These are phyloP conservation scores for Cricetomys ansorgei DNA, from an alignment of 2,113 vertebrate genomes.

Conservation along the genomic window DNA sequence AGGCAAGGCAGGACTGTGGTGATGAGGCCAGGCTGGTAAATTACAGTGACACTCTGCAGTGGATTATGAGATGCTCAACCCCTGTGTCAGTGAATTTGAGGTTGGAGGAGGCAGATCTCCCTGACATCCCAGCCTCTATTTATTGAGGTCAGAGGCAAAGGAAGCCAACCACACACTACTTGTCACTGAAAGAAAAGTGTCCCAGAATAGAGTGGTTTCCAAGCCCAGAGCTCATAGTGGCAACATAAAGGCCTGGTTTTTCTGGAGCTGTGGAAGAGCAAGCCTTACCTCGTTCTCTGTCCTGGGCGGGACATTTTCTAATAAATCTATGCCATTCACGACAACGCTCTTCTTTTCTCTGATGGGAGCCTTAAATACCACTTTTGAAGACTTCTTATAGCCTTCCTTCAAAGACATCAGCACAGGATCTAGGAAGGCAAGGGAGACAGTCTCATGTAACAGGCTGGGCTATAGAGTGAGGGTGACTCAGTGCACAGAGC, in stretches of 20 bases:
- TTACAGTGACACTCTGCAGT: neutral
- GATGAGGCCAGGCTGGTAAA: neutral
- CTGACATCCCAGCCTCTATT: neutral
- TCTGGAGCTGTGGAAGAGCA: neutral
- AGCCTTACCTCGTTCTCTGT: constrained; percentile 95
- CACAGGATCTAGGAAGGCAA: constrained; percentile 91
- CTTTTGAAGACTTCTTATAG: constrained; percentile 91
- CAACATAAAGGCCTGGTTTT: neutral
- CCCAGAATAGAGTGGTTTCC: neutral
- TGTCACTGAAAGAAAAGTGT: constrained; percentile 58
- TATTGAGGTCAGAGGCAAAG: constrained; percentile 42
- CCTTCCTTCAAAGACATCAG: constrained; percentile 97
- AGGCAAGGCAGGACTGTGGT: neutral
- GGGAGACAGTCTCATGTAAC: rapidly evolving
- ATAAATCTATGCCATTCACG: constrained; percentile 96
- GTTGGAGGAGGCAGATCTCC: neutral
- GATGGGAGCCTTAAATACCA: constrained; percentile 95
- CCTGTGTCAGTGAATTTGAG: neutral
- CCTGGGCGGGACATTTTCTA: constrained; percentile 96
- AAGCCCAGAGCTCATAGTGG: neutral
- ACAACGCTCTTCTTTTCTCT: constrained; percentile 95
- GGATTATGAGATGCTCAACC: neutral
- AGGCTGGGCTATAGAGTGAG: neutral
- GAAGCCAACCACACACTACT: constrained; percentile 11
- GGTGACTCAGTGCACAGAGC: neutral